Base-by-base conservation (phyloP, 1,140 invertebrate genomes). In the Magallana angulata region DNA sequence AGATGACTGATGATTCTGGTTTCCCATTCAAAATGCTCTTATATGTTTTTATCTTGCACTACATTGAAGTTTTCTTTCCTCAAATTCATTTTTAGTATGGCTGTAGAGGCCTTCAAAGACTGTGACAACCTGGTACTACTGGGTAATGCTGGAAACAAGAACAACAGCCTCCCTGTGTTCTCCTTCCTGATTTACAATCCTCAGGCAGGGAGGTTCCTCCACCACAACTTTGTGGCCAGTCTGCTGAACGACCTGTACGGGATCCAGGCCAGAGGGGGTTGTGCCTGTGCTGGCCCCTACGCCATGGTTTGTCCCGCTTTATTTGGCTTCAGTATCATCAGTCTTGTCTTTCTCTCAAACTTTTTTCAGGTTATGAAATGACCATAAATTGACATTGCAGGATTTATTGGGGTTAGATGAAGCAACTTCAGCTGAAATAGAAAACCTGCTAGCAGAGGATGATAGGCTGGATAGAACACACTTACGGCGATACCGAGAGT, bases 191-290 rank as follows among this genome's bases (percentile, higher is more conserved):
- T 99, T 59, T 96, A 97, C 85, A 97, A 98, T 94, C 96, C 97
- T 0, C 94, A 96, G 12, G 89, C 85, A 11, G 91, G 91, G 18
- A 82, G 96, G 2, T 98, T 97, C 92, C 96, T 98, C 0, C 98
- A 99, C 94, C 97, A 98, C 92, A 98, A 98, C 94, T 98, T 98
- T 94, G 96, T 98, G 0, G 97, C 97, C 91, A 97, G 97, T 2
- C 95, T 98, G 0, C 95, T 99, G 5, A 99, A 98, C 92, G 98
- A 99, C 93, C 96, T 99, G 11, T 98, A 98, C 93, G 98, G 98
- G 0, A 97, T 99, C 64, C 98, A 98, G 94, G 97, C 97, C 0
- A 95, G 98, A 90, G 97, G 97, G 9, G 97, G 98, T 1, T 98
- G 97, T 95, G 97, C 97, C 1, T 98, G 97, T 95, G 97, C 97